Conservation (phyloP, 1,140 invertebrate genomes). For the Nebria ingens region DNA sequence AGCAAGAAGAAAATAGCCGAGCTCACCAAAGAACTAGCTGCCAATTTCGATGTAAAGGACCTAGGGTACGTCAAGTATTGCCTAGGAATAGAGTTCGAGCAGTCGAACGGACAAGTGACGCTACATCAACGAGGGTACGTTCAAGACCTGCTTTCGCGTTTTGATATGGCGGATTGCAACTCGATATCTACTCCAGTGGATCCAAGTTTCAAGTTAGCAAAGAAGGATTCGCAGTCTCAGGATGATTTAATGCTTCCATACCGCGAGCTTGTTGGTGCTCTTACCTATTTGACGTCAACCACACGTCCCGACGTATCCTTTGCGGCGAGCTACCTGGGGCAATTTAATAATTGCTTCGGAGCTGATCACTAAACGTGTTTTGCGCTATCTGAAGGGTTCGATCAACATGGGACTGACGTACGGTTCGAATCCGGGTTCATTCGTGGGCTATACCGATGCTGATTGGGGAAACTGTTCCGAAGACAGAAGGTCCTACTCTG, state of each 20-base stretch:
- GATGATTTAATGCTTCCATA: constrained; percentile 17
- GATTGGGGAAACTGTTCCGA: constrained; percentile 24
- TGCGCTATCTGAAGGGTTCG: constrained; percentile 30
- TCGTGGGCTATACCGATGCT: constrained; percentile 22
- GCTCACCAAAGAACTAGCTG: neutral
- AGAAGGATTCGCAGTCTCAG: constrained; percentile 12
- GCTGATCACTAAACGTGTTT: constrained; percentile 23
- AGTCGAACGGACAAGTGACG: neutral
- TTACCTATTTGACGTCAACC: constrained; percentile 30
- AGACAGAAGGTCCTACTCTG: constrained; percentile 28
- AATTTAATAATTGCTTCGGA: constrained; percentile 23
- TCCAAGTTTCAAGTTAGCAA: constrained; percentile 12
- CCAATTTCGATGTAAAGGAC: neutral
- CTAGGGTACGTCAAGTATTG: neutral
- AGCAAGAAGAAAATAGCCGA: neutral
- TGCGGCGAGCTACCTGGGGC: constrained; percentile 27
- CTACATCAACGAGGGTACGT: constrained; percentile 9
- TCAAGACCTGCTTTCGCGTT: constrained; percentile 28
- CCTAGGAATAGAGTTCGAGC: neutral
- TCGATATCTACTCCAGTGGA: constrained; percentile 14
- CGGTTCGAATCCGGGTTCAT: neutral
- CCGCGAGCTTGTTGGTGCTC: constrained; percentile 25
- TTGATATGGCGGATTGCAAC: constrained; percentile 17
- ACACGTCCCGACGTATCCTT: constrained; percentile 33
- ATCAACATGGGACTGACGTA: constrained; percentile 13